These are phyloP conservation scores for Tylochromis polylepis DNA, from an alignment of 2,113 vertebrate species.

Conservation along the genomic window DNA sequence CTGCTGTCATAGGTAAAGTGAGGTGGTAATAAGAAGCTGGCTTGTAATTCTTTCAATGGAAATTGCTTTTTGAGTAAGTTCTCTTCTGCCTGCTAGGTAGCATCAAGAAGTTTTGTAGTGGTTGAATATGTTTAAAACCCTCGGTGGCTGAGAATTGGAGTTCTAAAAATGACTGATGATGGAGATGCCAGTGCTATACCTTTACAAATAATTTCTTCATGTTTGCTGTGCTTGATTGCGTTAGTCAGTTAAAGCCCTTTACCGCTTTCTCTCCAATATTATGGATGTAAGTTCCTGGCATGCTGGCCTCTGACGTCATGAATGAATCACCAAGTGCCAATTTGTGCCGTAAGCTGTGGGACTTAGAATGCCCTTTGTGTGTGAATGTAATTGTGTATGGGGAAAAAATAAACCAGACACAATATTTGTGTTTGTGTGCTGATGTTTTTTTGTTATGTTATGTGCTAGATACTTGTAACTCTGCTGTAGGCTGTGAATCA, in stretches of 20 bases:
- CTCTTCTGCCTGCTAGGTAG: neutral
- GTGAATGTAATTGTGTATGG: neutral
- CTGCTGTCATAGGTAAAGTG: slow-evolving; percentile 38
- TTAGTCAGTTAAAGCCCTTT: neutral
- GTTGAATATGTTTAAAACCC: slow-evolving; percentile 11
- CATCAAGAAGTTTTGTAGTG: neutral
- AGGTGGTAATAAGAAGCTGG: slow-evolving; percentile 38
- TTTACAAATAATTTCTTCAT: neutral
- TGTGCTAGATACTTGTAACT: neutral
- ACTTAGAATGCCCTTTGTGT: neutral
- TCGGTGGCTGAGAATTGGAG: neutral
- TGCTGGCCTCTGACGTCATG: neutral
- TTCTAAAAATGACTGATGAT: neutral
- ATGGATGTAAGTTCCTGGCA: neutral
- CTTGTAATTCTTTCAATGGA: slow-evolving; percentile 49
- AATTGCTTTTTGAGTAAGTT: slow-evolving; percentile 14
- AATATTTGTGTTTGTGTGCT: neutral
- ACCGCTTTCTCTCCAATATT: neutral
- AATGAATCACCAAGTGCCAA: neutral
- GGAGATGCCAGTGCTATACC: neutral
- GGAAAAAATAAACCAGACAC: neutral
- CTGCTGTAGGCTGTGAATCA: neutral
- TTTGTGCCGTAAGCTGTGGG: neutral
- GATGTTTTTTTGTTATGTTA: neutral
- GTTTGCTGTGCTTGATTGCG: neutral